Base-by-base conservation (phyloP, 2,113 vertebrate genomes). In the Spea multiplicata region DNA sequence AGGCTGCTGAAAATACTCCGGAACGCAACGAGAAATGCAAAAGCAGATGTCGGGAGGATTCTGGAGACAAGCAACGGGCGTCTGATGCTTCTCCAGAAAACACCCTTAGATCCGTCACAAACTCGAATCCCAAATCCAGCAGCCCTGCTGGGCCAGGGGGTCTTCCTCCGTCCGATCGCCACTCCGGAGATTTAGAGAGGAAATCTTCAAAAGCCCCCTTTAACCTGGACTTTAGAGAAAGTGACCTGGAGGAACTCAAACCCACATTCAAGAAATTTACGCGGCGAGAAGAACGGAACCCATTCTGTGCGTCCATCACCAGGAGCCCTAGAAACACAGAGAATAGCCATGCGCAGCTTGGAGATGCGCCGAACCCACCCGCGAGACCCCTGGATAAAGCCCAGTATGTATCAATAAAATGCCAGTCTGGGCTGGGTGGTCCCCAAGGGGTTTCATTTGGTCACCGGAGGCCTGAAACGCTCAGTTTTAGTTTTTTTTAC, bases 391-490 rank as follows among this genome's bases (percentile, higher is more conserved):
- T 88, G 44, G 83, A 85, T 78, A 90, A 90, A 44, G 87, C 89
- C 70, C 89, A 89, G 89, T 91, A 91, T 91, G 92, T 91, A 30
- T 30, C 30, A 30, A 30, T 30, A 30, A 30, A 30, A 30, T 30
- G 30, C 30, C 30, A 30, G 30, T 30, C 30, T 30, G 30, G 30
- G 1, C 30, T 30, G 30, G 30, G 30, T 30, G 30, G 30, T 30
- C 30, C 30, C n/a, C n/a, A n/a, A n/a, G n/a, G n/a, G n/a, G n/a
- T n/a, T n/a, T 30, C 30, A 30, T 30, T 30, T 30, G 30, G 30
- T 30, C 30, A 30, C 30, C 30, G 30, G 30, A 30, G 30, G 30
- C 30, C 30, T 30, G 30, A 30, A 30, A 30, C 30, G 2, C 30
- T 30, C 30, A 30, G 30, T 30, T 30, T 30, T 30, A 30, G 30